These are phyloP conservation scores for Meloidogyne exigua DNA, from an alignment of 1,140 invertebrate genomes.

Conservation along the genomic window DNA sequence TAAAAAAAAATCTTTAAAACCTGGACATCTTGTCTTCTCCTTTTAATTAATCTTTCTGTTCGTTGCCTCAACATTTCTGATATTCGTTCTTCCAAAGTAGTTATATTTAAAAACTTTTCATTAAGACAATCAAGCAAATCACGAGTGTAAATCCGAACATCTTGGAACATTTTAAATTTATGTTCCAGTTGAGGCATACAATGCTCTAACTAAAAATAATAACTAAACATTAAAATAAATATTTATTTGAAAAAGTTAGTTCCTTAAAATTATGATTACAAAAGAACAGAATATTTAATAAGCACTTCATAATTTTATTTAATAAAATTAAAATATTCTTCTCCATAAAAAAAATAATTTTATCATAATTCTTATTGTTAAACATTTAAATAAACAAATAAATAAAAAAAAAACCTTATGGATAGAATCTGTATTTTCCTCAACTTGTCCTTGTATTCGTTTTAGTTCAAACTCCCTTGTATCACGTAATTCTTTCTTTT, in stretches of 20 bases:
- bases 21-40: slow-evolving; percentile 41
- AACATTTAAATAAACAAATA: too few species aligned
- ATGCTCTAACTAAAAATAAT: slow-evolving; percentile 15
- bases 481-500: slow-evolving; percentile 15
- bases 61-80: slow-evolving; percentile 42
- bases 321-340: too few species aligned
- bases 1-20: background rate
- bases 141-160: slow-evolving; percentile 38
- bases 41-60: slow-evolving; percentile 32
- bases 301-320: too few species aligned
- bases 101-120: slow-evolving; percentile 42
- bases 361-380: too few species aligned
- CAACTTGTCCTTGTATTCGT: slow-evolving; percentile 9
- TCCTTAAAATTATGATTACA: too few species aligned
- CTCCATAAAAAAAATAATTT: too few species aligned
- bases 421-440: slow-evolving; percentile 22
- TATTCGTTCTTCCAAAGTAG: slow-evolving; percentile 32
- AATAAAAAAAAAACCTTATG: slow-evolving; percentile 5
- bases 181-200: slow-evolving; percentile 32
- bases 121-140: slow-evolving; percentile 52
- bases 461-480: background rate
- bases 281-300: too few species aligned
- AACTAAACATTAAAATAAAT: too few species aligned
- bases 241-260: too few species aligned
- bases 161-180: slow-evolving; percentile 48